Evolutionary conservation across 2,797 vertebrate genomes (phyloP).

Genomic region (Alcedo quadribrachys): DNA sequence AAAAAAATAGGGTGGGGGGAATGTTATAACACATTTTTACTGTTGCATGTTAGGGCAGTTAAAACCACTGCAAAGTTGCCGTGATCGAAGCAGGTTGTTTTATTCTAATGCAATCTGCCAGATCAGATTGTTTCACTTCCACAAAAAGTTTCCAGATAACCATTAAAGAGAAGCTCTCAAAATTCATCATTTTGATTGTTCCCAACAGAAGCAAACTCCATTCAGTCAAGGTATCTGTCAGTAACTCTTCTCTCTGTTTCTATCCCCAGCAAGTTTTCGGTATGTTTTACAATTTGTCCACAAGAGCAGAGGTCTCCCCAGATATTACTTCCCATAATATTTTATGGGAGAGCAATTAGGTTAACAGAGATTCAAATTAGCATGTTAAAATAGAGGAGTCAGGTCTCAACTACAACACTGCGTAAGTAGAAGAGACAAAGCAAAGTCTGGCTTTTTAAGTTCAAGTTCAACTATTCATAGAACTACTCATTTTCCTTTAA

Average conservation of each 20-base stretch:
- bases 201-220: background rate
- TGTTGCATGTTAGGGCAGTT: background rate
- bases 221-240: background rate
- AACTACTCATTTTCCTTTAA: background rate
- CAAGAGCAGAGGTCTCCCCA: background rate
- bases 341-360: background rate
- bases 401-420: background rate
- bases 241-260: background rate
- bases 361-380: background rate
- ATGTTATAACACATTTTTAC: background rate
- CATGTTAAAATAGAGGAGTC: background rate
- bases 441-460: background rate
- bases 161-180: background rate
- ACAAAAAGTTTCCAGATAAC: background rate
- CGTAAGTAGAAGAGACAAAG: background rate
- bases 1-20: background rate
- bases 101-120: background rate
- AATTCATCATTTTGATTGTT: background rate
- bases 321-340: background rate
- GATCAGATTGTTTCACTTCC: background rate
- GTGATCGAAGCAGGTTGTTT: background rate
- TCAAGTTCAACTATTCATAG: background rate
- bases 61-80: background rate
- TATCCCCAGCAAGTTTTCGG: background rate
- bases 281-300: background rate